phyloP scores from a whole-genome alignment of 2,888 invertebrate genomes.

The Polia nebulosa region DNA sequence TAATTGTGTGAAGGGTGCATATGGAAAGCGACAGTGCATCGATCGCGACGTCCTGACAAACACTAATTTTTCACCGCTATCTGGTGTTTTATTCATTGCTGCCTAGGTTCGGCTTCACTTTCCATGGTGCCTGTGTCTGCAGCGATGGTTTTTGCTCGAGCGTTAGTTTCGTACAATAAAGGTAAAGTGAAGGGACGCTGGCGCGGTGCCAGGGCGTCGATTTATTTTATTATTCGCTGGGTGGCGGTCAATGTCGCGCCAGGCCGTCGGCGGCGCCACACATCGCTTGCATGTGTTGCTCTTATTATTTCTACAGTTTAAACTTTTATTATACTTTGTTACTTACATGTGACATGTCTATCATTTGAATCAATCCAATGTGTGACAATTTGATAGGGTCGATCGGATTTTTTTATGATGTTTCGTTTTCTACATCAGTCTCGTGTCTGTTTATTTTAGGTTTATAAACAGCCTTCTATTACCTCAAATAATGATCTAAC shows the following conservation, averaged over 20 bases:
- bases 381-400: conserved; percentile 1
- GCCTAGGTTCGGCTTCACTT: conserved; percentile 64
- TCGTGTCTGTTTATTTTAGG: conserved; percentile 16
- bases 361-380: conserved; percentile 39
- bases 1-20: conserved; percentile 73
- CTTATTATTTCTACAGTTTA: conserved; percentile 75
- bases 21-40: conserved; percentile 77
- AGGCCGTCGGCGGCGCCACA: conserved; percentile 80
- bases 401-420: background rate
- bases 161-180: conserved; percentile 75
- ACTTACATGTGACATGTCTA: conserved; percentile 44
- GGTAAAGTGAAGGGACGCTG: conserved; percentile 87
- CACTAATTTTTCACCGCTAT: conserved; percentile 40
- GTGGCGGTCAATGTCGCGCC: conserved; percentile 90
- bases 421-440: conserved; percentile 1
- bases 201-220: conserved; percentile 86
- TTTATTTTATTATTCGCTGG: conserved; percentile 89
- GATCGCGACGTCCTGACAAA: conserved; percentile 64
- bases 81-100: conserved; percentile 66
- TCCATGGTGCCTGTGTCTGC: conserved; percentile 56
- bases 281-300: conserved; percentile 83
- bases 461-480: conserved; percentile 21
- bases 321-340: conserved; percentile 64
- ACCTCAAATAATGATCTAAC: conserved; percentile 54
- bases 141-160: conserved; percentile 70